Conservation (phyloP, 2,797 vertebrate species). For the Pygocentrus nattereri region DNA sequence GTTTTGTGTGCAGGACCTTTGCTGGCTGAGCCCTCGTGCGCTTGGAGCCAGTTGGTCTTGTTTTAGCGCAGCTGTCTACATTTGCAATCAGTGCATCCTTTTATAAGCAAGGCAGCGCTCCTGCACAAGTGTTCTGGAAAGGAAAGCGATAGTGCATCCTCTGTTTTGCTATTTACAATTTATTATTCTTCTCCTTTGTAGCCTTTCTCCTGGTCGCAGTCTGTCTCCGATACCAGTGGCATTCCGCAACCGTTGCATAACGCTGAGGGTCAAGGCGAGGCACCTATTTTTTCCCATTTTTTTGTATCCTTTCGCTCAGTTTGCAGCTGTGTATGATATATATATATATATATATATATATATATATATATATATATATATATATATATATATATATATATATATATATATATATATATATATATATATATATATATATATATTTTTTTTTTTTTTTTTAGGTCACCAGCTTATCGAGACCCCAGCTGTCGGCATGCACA, state of each 20-base stretch:
- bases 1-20: neutral
- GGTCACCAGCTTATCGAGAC: neutral
- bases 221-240: slow-evolving; percentile 33
- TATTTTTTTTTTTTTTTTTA: too few species aligned
- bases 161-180: neutral
- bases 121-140: neutral
- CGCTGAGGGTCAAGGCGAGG: slow-evolving; percentile 14
- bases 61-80: neutral
- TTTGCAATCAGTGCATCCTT: neutral
- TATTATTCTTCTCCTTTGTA: slow-evolving; percentile 12
- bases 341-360: too few species aligned
- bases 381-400: too few species aligned
- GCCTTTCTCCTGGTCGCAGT: slow-evolving; percentile 14
- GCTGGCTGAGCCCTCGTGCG: neutral
- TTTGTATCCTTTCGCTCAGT: neutral
- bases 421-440: too few species aligned
- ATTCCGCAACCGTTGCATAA: slow-evolving; percentile 21
- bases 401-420: too few species aligned
- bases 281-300: too few species aligned
- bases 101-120: neutral
- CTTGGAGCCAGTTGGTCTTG: neutral
- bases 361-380: too few species aligned
- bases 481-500: slow-evolving; percentile 62
- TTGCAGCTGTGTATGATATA: neutral
- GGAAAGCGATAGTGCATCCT: neutral